Evolutionary conservation across 2,113 vertebrate species (phyloP).

Genomic region (Antechinus flavipes): DNA sequence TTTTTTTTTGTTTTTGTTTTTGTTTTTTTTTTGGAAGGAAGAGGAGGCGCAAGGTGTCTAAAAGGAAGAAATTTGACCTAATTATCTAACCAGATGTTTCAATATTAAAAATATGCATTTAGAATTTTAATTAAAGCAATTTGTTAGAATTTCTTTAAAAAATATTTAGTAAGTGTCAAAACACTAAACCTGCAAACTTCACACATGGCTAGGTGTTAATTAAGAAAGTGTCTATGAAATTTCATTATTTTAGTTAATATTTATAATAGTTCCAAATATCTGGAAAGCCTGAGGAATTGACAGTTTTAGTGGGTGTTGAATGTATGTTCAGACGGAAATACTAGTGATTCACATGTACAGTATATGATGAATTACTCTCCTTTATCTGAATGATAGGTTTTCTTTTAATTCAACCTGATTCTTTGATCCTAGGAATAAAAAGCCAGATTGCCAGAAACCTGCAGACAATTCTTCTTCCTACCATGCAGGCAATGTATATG

Average conservation of each 20-base stretch:
- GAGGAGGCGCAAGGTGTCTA: background rate
- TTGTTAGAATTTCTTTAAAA: slow-evolving; percentile 4
- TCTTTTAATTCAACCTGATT: background rate
- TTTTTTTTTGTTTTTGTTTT: background rate
- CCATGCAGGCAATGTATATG: background rate
- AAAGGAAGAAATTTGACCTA: slow-evolving; percentile 21
- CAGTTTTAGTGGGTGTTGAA: background rate
- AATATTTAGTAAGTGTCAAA: background rate
- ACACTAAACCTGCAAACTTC: background rate
- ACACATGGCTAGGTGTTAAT: background rate
- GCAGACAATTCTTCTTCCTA: background rate
- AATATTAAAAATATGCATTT: slow-evolving; percentile 28
- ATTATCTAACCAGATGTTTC: slow-evolving; percentile 7
- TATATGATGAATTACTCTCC: background rate
- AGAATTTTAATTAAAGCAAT: slow-evolving; percentile 48
- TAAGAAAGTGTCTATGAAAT: background rate
- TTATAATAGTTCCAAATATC: slow-evolving; percentile 30
- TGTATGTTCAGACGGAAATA: background rate
- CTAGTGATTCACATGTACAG: fast-evolving
- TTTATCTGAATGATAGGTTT: background rate
- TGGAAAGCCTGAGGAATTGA: background rate
- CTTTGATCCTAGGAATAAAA: slow-evolving; percentile 44
- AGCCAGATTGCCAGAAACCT: slow-evolving; percentile 16
- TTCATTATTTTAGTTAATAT: background rate
- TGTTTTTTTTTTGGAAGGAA: background rate